phyloP scores from a whole-genome alignment of 2,888 invertebrate genomes.

The Parnassius glacialis region DNA sequence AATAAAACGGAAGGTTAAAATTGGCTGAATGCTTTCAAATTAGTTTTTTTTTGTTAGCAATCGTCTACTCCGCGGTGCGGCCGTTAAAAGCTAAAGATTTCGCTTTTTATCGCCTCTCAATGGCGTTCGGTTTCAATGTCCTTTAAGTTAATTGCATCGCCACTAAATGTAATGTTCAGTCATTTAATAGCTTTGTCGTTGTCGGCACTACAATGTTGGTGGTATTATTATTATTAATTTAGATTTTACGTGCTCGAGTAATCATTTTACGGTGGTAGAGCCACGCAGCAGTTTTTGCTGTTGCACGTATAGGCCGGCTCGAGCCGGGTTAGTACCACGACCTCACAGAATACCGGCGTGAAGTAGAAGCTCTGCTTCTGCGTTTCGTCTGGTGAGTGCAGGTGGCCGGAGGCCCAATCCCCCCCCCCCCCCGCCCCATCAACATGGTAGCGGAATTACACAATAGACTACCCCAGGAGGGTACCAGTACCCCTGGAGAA shows the following conservation, averaged over 20 bases:
- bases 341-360: too few species aligned
- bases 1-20: not conserved
- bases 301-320: too few species aligned
- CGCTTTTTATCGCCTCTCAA: not conserved
- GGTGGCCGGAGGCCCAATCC: too few species aligned
- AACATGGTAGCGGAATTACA: too few species aligned
- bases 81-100: constrained; percentile 1
- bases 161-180: constrained; percentile 3
- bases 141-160: constrained; percentile 4
- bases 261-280: too few species aligned
- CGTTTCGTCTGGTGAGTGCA: too few species aligned
- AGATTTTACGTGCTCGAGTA: not conserved
- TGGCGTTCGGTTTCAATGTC: constrained; percentile 7
- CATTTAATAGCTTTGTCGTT: constrained; percentile 7
- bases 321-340: too few species aligned
- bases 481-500: too few species aligned
- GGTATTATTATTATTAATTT: not conserved
- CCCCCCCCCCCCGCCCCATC: too few species aligned
- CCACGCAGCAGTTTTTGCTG: too few species aligned
- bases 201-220: not conserved
- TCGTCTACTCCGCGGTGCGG: not conserved
- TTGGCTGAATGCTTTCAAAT: constrained; percentile 1
- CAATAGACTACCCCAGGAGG: too few species aligned
- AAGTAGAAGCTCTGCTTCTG: too few species aligned
- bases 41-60: constrained; percentile 4